A percentile compares a stretch with the other conserved stretches of the same genome.
Conservation (phyloP, 2,113 vertebrate genomes). For the Ailurus styani region DNA sequence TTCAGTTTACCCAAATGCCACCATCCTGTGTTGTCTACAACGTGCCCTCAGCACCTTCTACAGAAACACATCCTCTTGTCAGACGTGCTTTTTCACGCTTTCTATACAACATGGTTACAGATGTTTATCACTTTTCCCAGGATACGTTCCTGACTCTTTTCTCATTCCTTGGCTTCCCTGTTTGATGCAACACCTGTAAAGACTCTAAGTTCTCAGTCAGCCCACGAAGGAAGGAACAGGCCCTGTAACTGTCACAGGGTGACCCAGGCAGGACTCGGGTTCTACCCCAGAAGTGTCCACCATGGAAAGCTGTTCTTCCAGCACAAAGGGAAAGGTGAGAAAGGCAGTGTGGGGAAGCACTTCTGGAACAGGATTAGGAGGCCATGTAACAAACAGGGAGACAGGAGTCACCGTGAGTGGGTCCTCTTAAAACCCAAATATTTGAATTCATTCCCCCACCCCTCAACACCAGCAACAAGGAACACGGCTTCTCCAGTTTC, state of each 20-base stretch:
- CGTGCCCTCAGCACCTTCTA: not conserved
- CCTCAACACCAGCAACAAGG: too few relatives aligned
- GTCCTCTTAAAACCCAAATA: not conserved
- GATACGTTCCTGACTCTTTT: not conserved
- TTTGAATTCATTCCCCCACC: not conserved
- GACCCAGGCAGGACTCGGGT: not conserved
- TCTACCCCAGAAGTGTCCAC: not conserved
- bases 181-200: not conserved
- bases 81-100: not conserved
- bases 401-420: not conserved
- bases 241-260: not conserved
- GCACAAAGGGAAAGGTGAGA: not conserved
- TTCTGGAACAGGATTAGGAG: not conserved
- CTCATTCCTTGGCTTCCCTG: not conserved
- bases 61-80: not conserved
- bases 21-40: not conserved
- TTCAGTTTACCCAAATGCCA: not conserved
- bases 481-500: rapidly evolving
- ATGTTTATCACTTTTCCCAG: not conserved
- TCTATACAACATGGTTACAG: not conserved
- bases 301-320: rapidly evolving
- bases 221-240: rapidly evolving
- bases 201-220: not conserved
- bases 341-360: not conserved
- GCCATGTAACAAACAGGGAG: not conserved